Evolutionary conservation across 1,140 invertebrate genomes (phyloP), one percentile per base, ranked within the genome.

Genomic region (Calycopis cecrops): DNA sequence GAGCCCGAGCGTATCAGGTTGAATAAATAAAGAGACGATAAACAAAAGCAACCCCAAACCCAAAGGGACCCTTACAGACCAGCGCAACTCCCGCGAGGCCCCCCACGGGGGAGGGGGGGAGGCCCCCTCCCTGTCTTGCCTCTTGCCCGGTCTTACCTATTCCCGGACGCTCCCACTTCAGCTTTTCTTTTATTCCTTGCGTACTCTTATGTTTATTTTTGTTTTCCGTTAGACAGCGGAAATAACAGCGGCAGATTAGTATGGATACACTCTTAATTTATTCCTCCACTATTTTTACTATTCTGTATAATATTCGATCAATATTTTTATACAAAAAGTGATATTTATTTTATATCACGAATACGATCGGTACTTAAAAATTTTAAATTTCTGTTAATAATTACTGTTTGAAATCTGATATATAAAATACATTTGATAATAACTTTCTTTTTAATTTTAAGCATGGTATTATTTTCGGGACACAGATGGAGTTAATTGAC

Each of bases 131-230:
- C 48, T 58, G 44, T 64, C 52, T 14, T 38, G 9, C 42, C 53
- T 65, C 69, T 69, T 70, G 67, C 71, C 73, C 52, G 52, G 59
- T 73, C 73, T 73, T 65, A 56, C 67, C 61, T 69, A 66, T 65
- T 65, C 71, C 70, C 67, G 72, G 73, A 65, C 74, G 78, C 80
- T 84, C 76, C 79, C 78, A 83, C 81, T 85, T 76, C 65, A 81
- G 60, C 62, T 67, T 85, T 81, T 79, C 79, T 83, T 83, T 85
- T 83, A 83, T 85, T 79, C 76, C 72, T 69, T 71, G 59, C 74
- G 75, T 75, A 71, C 80, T 76, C 77, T 80, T 80, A 69, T 79
- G 75, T 79, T 79, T 81, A 79, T 84, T 85, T 85, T 85, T 85
- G 82, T 85, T 85, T 83, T 80, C 74, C 70, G 79, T 79, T 79